A percentile compares a stretch with the other conserved stretches of the same genome.
Evolutionary conservation across 2,113 vertebrate genomes (phyloP).

Genomic region (Anarrhichthys ocellatus): DNA sequence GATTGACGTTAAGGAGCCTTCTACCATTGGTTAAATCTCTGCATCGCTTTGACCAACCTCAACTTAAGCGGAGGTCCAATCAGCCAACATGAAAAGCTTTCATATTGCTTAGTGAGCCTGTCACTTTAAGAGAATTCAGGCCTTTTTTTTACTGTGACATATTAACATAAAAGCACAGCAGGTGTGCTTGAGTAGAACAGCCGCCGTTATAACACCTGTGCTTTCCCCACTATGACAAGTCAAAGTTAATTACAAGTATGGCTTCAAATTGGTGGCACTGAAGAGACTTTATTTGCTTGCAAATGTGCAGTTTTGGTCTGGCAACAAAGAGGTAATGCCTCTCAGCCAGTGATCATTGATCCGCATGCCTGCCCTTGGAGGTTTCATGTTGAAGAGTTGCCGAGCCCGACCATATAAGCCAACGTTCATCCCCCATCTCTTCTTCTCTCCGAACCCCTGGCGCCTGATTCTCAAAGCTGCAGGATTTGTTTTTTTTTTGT

Average conservation of each 20-base stretch:
- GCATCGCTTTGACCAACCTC: background rate
- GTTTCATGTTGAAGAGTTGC: constrained; percentile 24
- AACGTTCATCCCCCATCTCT: constrained; percentile 38
- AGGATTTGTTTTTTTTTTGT: constrained; percentile 45
- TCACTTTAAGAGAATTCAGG: background rate
- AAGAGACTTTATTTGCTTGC: background rate
- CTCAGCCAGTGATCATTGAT: constrained; percentile 17
- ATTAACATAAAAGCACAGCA: background rate
- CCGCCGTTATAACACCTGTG: background rate
- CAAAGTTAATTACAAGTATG: background rate
- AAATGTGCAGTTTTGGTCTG: background rate
- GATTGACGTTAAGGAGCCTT: no score
- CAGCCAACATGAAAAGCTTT: background rate
- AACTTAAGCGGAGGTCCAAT: background rate
- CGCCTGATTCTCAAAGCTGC: constrained; percentile 26
- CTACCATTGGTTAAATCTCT: background rate
- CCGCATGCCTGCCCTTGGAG: background rate
- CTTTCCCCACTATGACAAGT: background rate
- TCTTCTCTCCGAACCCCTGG: constrained; percentile 19
- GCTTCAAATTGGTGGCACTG: background rate
- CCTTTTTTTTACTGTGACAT: background rate
- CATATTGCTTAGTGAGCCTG: background rate
- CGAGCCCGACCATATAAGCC: constrained; percentile 19
- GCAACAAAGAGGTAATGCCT: background rate
- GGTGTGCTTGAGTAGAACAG: background rate